A percentile compares a stretch with the other conserved stretches of the same genome.
Evolutionary conservation across 2,797 vertebrate genomes (phyloP).

Genomic region (Sternarchorhynchus goeldii): DNA sequence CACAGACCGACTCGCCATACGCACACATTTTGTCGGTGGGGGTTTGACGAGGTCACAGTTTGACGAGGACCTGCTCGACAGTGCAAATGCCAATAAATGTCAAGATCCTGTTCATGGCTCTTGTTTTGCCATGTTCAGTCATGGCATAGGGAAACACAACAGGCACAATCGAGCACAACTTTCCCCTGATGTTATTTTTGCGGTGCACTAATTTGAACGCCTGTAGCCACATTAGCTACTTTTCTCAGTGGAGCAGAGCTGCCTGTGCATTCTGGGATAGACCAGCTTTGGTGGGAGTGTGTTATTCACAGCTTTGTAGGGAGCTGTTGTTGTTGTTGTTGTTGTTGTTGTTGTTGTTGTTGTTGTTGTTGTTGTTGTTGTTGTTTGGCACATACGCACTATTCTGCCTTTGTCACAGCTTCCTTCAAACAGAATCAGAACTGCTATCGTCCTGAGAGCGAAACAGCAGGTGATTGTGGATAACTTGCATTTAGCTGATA

Average conservation of each 20-base stretch:
- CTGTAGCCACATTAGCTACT: no score
- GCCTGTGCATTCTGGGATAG: background rate
- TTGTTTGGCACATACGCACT: constrained; percentile 8
- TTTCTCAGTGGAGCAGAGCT: background rate
- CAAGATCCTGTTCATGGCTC: background rate
- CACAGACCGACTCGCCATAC: constrained; percentile 55
- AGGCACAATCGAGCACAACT: no score
- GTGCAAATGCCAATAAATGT: constrained; percentile 29
- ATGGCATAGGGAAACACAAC: background rate
- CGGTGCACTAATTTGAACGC: no score
- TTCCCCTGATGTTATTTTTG: constrained; percentile 5
- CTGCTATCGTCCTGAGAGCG: constrained; percentile 37
- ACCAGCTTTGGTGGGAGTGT: background rate
- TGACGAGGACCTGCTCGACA: constrained; percentile 12
- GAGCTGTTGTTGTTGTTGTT: no score
- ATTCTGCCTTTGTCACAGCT: constrained; percentile 8
- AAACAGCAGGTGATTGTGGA: constrained; percentile 54
- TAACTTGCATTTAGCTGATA: constrained; percentile 75
- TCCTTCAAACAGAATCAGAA: constrained; percentile 8
- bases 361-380: no score
- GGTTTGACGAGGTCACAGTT: constrained; percentile 42
- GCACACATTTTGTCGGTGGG: constrained; percentile 62
- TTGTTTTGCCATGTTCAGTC: background rate
- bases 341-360: constrained; percentile 2
- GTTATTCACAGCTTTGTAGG: no score